These are phyloP conservation scores for Nymphalis c-album DNA, from an alignment of 2,888 invertebrate genomes.

Conservation along the genomic window DNA sequence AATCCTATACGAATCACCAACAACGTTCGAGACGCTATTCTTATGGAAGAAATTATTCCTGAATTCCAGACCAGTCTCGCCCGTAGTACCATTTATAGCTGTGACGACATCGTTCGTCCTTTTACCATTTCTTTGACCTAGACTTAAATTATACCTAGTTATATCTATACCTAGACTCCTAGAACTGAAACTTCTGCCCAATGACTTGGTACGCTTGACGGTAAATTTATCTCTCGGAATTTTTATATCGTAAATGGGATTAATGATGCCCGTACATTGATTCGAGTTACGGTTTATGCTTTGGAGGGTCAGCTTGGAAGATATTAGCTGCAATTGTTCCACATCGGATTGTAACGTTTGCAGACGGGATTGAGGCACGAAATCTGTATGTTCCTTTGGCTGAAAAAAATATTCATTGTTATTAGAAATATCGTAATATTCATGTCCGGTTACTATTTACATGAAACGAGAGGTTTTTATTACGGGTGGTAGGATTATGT, in stretches of 20 bases:
- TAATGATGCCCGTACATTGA: conserved; percentile 68
- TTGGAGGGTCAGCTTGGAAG: conserved; percentile 18
- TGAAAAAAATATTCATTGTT: conserved; percentile 16
- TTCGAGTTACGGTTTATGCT: conserved; percentile 37
- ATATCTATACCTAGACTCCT: conserved; percentile 58
- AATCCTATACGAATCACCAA: conserved; percentile 68
- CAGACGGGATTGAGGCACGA: conserved; percentile 54
- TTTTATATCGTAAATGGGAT: conserved; percentile 71
- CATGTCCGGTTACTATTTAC: too few relatives aligned
- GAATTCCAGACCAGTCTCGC: conserved; percentile 63
- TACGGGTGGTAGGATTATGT: too few relatives aligned
- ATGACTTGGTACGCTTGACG: conserved; percentile 69
- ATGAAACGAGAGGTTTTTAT: too few relatives aligned
- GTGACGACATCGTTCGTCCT: conserved; percentile 71
- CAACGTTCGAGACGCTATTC: conserved; percentile 58
- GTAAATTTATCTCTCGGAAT: conserved; percentile 66
- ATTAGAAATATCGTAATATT: too few relatives aligned
- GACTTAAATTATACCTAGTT: conserved; percentile 65
- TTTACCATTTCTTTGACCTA: conserved; percentile 59
- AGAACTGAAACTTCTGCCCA: conserved; percentile 65
- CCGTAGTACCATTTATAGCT: conserved; percentile 62
- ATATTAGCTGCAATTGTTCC: conserved; percentile 34
- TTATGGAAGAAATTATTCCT: conserved; percentile 66
- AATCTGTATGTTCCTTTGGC: conserved; percentile 49
- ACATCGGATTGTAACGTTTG: conserved; percentile 48